A percentile compares a stretch with the other conserved stretches of the same genome.
These are phyloP conservation scores for Acyrthosiphon pisum DNA, from an alignment of 1,140 invertebrate species.

Conservation along the genomic window DNA sequence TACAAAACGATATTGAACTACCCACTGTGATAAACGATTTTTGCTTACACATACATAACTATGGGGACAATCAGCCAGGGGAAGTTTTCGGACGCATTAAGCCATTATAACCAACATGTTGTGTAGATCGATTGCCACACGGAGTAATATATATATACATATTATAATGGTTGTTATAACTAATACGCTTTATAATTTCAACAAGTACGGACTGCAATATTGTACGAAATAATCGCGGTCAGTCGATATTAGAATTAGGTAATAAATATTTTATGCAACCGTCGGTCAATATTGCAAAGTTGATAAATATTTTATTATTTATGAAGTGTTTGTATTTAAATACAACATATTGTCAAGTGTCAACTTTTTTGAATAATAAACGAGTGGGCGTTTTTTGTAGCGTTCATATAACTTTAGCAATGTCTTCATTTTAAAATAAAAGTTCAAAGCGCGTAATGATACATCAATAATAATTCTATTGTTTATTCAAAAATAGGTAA, in stretches of 20 bases:
- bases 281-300: background rate
- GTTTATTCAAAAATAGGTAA: too few relatives aligned
- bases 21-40: background rate
- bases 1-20: background rate
- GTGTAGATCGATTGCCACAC: too few relatives aligned
- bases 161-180: background rate
- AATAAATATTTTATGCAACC: too few relatives aligned
- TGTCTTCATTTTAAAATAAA: too few relatives aligned
- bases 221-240: background rate
- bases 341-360: too few relatives aligned
- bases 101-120: background rate
- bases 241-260: background rate
- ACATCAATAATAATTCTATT: too few relatives aligned
- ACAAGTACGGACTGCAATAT: background rate
- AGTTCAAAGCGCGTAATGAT: too few relatives aligned
- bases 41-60: background rate
- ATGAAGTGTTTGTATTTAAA: background rate
- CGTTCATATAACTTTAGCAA: too few relatives aligned
- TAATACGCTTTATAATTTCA: background rate
- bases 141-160: too few relatives aligned
- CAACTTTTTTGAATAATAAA: too few relatives aligned
- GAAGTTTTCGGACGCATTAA: background rate
- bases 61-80: background rate
- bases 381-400: too few relatives aligned
- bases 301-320: too few relatives aligned